These are phyloP conservation scores for Cricetomys ansorgei DNA, from an alignment of 2,113 vertebrate species.

Conservation along the genomic window DNA sequence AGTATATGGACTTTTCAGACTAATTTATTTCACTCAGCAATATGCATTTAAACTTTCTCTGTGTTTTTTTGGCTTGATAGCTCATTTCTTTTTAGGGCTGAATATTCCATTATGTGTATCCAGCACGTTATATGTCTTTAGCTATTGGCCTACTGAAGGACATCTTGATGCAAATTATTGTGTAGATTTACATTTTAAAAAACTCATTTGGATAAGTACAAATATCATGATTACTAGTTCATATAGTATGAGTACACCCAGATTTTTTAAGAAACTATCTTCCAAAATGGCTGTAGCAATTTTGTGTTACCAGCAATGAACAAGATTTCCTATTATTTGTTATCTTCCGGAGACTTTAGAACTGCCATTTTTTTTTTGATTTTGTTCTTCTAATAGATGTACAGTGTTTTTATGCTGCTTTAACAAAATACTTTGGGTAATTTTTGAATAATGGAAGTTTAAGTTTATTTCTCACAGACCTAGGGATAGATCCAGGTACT, in stretches of 20 bases:
- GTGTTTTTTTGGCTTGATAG: neutral
- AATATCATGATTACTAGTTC: neutral
- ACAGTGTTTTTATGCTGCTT: neutral
- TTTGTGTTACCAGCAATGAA: neutral
- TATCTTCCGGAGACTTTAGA: neutral
- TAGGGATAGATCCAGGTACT: neutral
- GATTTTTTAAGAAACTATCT: neutral
- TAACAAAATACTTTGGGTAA: neutral
- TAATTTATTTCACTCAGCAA: neutral
- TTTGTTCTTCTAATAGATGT: neutral
- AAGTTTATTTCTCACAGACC: neutral
- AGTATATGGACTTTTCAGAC: neutral
- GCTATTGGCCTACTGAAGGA: neutral
- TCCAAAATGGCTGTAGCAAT: neutral
- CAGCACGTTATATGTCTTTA: neutral
- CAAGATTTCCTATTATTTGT: neutral
- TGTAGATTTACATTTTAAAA: neutral
- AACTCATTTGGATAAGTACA: neutral
- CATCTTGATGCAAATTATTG: neutral
- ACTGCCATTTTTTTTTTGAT: neutral
- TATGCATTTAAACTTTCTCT: neutral
- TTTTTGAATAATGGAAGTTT: neutral
- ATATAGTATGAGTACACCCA: neutral
- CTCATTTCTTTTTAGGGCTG: neutral
- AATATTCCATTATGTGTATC: neutral